Evolutionary conservation across 2,888 invertebrate species (phyloP), one percentile per base, ranked within the genome.

Genomic region (Sericinus montela): DNA sequence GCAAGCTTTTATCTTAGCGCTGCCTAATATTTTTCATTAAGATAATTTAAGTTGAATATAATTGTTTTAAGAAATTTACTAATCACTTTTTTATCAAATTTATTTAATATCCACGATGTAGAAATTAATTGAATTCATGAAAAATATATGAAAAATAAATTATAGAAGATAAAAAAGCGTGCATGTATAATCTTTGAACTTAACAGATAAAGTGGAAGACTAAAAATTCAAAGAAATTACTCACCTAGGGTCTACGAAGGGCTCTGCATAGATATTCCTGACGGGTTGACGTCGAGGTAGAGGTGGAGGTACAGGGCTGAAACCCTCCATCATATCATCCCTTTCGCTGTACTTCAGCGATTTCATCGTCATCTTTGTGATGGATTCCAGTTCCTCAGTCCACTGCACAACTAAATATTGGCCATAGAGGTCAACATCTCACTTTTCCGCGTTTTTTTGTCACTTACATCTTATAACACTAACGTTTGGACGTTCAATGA

Each of bases 231-330:
- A 19, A 19, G 13, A 16, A 8, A 32, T 34, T 8, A 80, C 88
- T 87, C 79, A 89, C 89, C 89, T 88, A 72, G 87, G 89, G 69
- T 92, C 92, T 59, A 91, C 90, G 81, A 92, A 92, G 63, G 92
- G 92, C 69, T 92, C 92, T 34, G 92, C 92, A 66, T 92, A 92
- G 77, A 92, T 92, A 76, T 92, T 92, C 71, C 92, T 81, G 65
- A 91, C 90, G 41, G 89, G 90, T 72, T 91, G 91, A 56, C 92
- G 85, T 53, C 92, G 90, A 56, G 92, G 88, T 60, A 92, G 90
- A 55, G 92, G 92, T 59, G 92, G 92, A 59, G 91, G 90, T 55
- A 91, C 91, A 44, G 91, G 89, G 63, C 89, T 88, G 73, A 88
- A 88, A 35, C 87, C 88, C 63, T 88, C 89, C 88, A 89, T 88